phyloP scores from a whole-genome alignment of 1,140 invertebrate species.

The Zaprionus davidi region DNA sequence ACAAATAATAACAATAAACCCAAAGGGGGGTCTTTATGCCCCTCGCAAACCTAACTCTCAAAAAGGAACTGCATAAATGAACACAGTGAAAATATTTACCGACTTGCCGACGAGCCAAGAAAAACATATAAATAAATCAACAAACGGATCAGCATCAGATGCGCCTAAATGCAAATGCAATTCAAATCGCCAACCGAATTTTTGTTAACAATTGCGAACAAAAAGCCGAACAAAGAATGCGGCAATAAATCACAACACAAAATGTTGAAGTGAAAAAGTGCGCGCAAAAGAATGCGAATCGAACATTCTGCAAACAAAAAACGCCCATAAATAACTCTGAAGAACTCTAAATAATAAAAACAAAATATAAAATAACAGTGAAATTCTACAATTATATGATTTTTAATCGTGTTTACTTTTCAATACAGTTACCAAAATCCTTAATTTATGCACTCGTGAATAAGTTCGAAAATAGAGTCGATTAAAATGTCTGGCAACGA shows the following conservation, averaged over 20 bases:
- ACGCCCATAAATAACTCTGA: constrained; percentile 36
- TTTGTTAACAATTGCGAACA: neutral
- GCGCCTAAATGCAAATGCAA: constrained; percentile 4
- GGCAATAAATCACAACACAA: constrained; percentile 13
- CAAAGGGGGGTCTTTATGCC: too few species aligned
- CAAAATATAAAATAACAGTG: constrained; percentile 31
- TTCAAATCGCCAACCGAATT: neutral
- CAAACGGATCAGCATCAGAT: constrained; percentile 1
- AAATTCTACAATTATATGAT: constrained; percentile 21
- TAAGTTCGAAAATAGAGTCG: constrained; percentile 12
- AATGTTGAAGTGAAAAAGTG: constrained; percentile 13
- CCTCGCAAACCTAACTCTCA: neutral
- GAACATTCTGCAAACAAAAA: neutral
- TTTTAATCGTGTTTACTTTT: constrained; percentile 26
- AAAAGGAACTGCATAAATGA: neutral
- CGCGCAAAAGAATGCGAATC: neutral
- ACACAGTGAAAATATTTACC: constrained; percentile 1
- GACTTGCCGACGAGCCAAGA: neutral
- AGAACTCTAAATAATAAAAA: constrained; percentile 25
- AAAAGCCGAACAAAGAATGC: neutral
- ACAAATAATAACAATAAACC: constrained; percentile 3
- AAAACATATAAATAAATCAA: neutral
- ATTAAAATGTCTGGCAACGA: constrained; percentile 76
- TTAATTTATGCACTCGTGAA: constrained; percentile 53
- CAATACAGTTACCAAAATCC: constrained; percentile 34